These are phyloP conservation scores for Chalcosyrphus nemorum DNA, from an alignment of 2,888 invertebrate genomes.

Conservation along the genomic window DNA sequence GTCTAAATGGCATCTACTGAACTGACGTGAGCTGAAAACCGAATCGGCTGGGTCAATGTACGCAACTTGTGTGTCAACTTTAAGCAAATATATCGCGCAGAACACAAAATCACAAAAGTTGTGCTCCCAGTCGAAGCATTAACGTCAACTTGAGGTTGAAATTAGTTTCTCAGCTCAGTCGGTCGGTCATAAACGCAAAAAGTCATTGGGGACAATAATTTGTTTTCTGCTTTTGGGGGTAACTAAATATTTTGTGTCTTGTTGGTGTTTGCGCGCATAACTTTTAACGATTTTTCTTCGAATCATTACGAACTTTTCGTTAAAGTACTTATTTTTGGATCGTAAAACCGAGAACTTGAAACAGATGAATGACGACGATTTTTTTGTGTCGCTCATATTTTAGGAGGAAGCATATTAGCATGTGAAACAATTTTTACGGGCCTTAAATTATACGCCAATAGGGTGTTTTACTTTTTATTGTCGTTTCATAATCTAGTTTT, in stretches of 20 bases:
- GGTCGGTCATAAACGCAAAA: conserved; percentile 11
- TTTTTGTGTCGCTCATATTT: background rate
- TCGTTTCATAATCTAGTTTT: no score
- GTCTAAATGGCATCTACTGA: conserved; percentile 4
- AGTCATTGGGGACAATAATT: conserved; percentile 33
- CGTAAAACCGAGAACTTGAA: background rate
- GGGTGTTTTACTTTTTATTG: no score
- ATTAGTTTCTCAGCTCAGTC: conserved; percentile 21
- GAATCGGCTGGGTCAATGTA: conserved; percentile 29
- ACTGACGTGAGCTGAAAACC: background rate
- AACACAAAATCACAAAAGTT: conserved; percentile 42
- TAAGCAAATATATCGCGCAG: background rate
- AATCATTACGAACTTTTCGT: conserved; percentile 15
- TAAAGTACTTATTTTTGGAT: background rate
- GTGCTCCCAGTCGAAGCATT: conserved; percentile 30
- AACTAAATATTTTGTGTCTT: conserved; percentile 9
- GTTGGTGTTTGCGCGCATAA: conserved; percentile 18
- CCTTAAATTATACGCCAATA: no score
- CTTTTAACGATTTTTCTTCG: conserved; percentile 49
- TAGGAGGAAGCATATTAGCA: background rate
- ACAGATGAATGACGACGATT: background rate
- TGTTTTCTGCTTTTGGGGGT: background rate
- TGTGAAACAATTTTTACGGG: background rate
- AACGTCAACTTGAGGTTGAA: conserved; percentile 35
- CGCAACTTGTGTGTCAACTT: background rate